Evolutionary conservation across 1,140 invertebrate genomes (phyloP).

Genomic region (Gonatopus flavifemur): DNA sequence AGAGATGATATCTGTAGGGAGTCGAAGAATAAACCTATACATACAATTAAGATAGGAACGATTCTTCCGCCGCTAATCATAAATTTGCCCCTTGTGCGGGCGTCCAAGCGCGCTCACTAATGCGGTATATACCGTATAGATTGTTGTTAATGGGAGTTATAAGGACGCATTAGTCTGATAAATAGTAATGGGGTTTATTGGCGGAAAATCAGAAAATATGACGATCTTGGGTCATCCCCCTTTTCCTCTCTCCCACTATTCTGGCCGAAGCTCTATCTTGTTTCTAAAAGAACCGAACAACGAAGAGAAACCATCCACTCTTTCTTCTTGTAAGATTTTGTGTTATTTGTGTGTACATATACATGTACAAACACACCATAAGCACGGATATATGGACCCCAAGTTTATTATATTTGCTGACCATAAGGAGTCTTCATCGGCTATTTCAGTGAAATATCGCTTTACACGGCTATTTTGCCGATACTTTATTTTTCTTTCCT

Average conservation of each 20-base stretch:
- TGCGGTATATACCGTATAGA: slow-evolving; percentile 47
- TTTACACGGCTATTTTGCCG: slow-evolving; percentile 37
- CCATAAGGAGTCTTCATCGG: slow-evolving; percentile 55
- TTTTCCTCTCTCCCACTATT: too few relatives aligned
- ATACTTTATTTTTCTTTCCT: slow-evolving; percentile 31
- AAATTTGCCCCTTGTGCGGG: slow-evolving; percentile 29
- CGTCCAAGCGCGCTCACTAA: slow-evolving; percentile 34
- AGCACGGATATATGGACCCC: slow-evolving; percentile 53
- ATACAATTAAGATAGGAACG: slow-evolving; percentile 23
- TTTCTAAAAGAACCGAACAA: too few relatives aligned
- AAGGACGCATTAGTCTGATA: slow-evolving; percentile 58
- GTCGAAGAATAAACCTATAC: slow-evolving; percentile 16
- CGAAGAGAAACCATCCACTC: too few relatives aligned
- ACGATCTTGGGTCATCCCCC: slow-evolving; percentile 36
- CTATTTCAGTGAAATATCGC: slow-evolving; percentile 52
- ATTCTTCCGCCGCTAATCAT: slow-evolving; percentile 27
- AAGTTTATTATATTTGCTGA: slow-evolving; percentile 58
- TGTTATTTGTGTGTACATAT: too few relatives aligned
- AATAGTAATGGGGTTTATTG: slow-evolving; percentile 60
- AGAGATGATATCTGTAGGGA: too few relatives aligned
- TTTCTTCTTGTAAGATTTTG: too few relatives aligned
- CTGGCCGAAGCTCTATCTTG: too few relatives aligned
- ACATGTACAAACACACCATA: too few relatives aligned
- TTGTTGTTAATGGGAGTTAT: slow-evolving; percentile 57
- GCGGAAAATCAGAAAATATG: slow-evolving; percentile 59